A percentile compares a stretch with the other conserved stretches of the same genome.
phyloP scores from a whole-genome alignment of 2,888 invertebrate genomes.

The Andrena dorsata region DNA sequence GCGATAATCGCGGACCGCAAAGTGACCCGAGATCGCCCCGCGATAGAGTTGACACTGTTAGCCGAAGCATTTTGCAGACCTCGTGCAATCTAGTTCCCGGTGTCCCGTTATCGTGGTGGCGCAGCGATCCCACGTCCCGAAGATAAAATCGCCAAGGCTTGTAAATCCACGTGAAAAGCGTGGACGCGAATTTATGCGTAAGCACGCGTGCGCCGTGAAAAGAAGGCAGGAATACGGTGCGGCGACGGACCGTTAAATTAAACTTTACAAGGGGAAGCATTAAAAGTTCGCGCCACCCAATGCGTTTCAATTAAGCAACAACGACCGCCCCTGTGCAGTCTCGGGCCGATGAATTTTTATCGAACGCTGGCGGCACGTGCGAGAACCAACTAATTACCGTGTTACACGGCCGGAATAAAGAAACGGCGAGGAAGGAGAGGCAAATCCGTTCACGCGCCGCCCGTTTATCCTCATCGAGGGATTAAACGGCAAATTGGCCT shows the following conservation, averaged over 20 bases:
- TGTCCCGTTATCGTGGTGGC: neutral
- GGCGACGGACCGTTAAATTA: slow-evolving; percentile 14
- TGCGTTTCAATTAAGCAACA: slow-evolving; percentile 49
- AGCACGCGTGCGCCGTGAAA: slow-evolving; percentile 10
- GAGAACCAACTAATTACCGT: slow-evolving; percentile 38
- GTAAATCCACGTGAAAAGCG: neutral
- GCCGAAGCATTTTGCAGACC: neutral
- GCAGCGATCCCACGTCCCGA: neutral
- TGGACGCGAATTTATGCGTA: slow-evolving; percentile 30
- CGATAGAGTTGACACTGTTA: neutral
- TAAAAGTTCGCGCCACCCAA: slow-evolving; percentile 1
- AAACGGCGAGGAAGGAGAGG: neutral
- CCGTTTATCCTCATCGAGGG: slow-evolving; percentile 62
- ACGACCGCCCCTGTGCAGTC: slow-evolving; percentile 2
- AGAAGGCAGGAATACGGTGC: neutral
- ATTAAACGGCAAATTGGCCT: slow-evolving; percentile 64
- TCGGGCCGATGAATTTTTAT: slow-evolving; percentile 43
- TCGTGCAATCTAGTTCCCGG: neutral
- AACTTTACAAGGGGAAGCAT: slow-evolving; percentile 5
- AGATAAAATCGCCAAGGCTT: neutral
- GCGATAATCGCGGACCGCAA: neutral
- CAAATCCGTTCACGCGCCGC: slow-evolving; percentile 48
- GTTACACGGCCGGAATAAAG: slow-evolving; percentile 22
- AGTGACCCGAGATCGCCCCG: neutral
- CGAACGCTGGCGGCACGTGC: neutral